A percentile compares a stretch with the other conserved stretches of the same genome.
phyloP scores from a whole-genome alignment of 2,888 invertebrate genomes.

The Dione juno region DNA sequence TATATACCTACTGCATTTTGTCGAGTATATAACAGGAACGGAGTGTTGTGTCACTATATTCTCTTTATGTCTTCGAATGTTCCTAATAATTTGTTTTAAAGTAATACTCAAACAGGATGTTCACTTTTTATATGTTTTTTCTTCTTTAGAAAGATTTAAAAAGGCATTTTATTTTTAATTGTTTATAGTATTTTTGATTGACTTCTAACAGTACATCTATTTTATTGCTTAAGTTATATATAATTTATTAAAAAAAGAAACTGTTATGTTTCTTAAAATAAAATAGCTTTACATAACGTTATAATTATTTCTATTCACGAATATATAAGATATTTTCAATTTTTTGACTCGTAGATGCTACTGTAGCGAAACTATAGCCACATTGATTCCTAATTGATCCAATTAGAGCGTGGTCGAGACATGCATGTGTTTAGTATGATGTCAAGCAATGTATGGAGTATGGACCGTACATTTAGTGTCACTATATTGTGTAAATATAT shows the following conservation, averaged over 20 bases:
- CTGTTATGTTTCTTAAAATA: no score
- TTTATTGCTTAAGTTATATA: no score
- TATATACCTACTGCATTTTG: no score
- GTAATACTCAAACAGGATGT: no score
- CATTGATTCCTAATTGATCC: constrained; percentile 25
- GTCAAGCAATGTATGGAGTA: neutral
- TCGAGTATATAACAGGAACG: no score
- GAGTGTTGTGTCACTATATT: neutral
- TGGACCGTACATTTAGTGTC: constrained; percentile 30
- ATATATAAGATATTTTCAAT: neutral
- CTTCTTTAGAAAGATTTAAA: no score
- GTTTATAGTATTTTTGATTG: no score
- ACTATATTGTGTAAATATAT: constrained; percentile 46
- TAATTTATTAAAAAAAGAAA: no score
- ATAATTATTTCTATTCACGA: neutral
- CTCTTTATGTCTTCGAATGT: neutral
- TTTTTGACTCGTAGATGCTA: neutral
- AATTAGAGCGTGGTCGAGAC: constrained; percentile 26
- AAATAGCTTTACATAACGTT: no score
- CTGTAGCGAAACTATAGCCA: neutral
- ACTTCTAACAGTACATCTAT: no score
- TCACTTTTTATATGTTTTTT: no score
- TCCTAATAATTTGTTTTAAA: neutral
- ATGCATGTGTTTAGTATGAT: constrained; percentile 27
- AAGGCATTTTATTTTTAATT: no score